phyloP scores from a whole-genome alignment of 2,113 vertebrate species.

The Xerus inauris region DNA sequence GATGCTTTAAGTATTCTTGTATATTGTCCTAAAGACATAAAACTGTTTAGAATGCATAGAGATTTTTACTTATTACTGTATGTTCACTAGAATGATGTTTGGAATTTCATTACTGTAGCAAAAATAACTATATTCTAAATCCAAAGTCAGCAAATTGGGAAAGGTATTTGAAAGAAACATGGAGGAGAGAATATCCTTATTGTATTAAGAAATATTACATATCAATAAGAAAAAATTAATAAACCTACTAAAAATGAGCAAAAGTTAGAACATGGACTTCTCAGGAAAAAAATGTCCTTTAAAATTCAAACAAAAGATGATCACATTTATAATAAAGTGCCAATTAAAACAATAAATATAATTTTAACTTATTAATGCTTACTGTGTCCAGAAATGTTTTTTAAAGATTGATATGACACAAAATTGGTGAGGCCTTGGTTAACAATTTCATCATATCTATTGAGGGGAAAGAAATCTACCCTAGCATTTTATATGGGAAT shows the following conservation, averaged over 20 bases:
- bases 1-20: neutral
- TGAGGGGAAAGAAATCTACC: neutral
- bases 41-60: neutral
- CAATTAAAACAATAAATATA: neutral
- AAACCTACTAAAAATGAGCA: neutral
- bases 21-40: conserved; percentile 6
- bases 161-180: neutral
- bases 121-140: conserved; percentile 36
- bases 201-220: neutral
- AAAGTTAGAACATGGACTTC: neutral
- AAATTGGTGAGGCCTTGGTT: neutral
- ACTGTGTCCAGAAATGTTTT: neutral
- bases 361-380: neutral
- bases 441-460: neutral
- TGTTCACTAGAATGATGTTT: neutral
- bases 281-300: neutral
- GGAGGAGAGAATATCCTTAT: neutral
- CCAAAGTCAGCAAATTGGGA: neutral
- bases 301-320: neutral
- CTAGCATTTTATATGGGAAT: neutral
- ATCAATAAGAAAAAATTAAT: conserved; percentile 2
- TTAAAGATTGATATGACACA: neutral
- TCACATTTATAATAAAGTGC: neutral
- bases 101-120: neutral
- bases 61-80: neutral